These are phyloP conservation scores for Calephelis virginiensis DNA, from an alignment of 1,140 invertebrate species.

Conservation along the genomic window DNA sequence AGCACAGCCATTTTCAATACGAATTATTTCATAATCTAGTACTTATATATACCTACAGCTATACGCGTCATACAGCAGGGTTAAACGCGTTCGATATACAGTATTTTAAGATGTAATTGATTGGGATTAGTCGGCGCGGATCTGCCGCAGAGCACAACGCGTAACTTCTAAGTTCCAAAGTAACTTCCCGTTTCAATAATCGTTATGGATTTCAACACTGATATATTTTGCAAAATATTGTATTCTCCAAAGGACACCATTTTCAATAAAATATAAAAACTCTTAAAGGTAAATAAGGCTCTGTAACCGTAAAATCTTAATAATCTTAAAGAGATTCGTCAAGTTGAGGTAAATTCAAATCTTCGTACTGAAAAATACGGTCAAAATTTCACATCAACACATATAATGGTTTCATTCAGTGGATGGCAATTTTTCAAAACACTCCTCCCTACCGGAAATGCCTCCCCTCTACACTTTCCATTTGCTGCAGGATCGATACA, in stretches of 20 bases:
- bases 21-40: too few species aligned
- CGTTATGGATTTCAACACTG: too few species aligned
- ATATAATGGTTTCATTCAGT: constrained; percentile 51
- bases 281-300: constrained; percentile 14
- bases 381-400: constrained; percentile 41
- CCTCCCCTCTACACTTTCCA: constrained; percentile 59
- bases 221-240: neutral
- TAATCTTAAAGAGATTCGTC: constrained; percentile 6
- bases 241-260: constrained; percentile 6
- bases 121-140: too few species aligned
- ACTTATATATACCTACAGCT: too few species aligned
- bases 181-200: too few species aligned
- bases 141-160: too few species aligned
- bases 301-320: constrained; percentile 13
- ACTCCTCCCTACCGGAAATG: constrained; percentile 58
- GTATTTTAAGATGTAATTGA: too few species aligned
- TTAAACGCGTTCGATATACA: too few species aligned
- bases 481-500: constrained; percentile 69
- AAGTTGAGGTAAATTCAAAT: constrained; percentile 10
- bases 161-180: too few species aligned
- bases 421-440: constrained; percentile 77
- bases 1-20: too few species aligned
- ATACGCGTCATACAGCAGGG: too few species aligned
- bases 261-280: constrained; percentile 14
- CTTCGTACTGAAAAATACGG: constrained; percentile 31